A percentile compares a stretch with the other conserved stretches of the same genome.
phyloP scores from a whole-genome alignment of 2,113 vertebrate genomes.

The human (Homo sapiens) region GRCh38 chr5:137952501-137953000 shows the following conservation, averaged over 20 bases:
- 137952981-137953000: neutral
- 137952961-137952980: neutral
- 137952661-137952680: constrained; percentile 99
- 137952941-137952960: neutral
- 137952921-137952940: neutral
- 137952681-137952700: constrained; percentile 97
- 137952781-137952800: neutral
- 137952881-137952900: neutral
- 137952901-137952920: constrained; percentile 10
- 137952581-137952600: constrained; percentile 9
- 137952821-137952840: neutral
- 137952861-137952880: neutral
- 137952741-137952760: neutral
- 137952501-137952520: neutral
- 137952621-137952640: constrained; percentile 96
- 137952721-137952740: constrained; percentile 8
- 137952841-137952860: neutral
- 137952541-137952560: constrained; percentile 29
- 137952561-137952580: neutral
- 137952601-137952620: neutral
- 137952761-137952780: neutral
- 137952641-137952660: constrained; percentile 96
- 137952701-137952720: constrained; percentile 91
- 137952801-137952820: constrained; percentile 11
- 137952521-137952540: neutral